Evolutionary conservation across 2,888 invertebrate genomes (phyloP), one percentile per base, ranked within the genome.

Genomic region (Chrysolina oricalcia): DNA sequence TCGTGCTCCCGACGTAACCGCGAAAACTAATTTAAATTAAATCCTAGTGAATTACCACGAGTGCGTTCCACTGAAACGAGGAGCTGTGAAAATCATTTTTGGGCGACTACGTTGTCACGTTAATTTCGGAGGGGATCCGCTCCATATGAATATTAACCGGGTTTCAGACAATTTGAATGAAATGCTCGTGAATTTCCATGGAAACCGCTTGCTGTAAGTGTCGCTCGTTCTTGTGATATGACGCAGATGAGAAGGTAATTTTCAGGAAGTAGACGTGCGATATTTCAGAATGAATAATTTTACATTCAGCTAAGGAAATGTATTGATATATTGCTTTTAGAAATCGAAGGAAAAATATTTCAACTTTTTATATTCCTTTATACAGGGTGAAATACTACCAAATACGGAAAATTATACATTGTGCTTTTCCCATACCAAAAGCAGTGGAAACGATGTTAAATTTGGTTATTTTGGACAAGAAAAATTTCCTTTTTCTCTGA

Each of bases 21-120:
- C 87, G 88, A 87, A 92, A 92, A 92, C 92, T 92, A 92, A 92
- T 92, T 92, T 92, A 92, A 92, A 92, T 92, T 92, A 92, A 92
- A 92, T 92, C 92, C 92, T 92, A 92, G 92, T 92, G 92, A 92
- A 92, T 92, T 92, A 92, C 92, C 92, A 87, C 86, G 85, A 80
- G 79, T 78, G 23, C 59, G 59, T 59, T 59, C n/a, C 59, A 59
- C 59, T 27, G 59, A 59, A 59, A 59, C n/a, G 59, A 15, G 27
- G 59, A 59, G 59, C 59, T 59, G 59, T 17, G 59, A 35, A 27
- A 35, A 59, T 59, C 6, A 59, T 59, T 59, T 59, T 59, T 35
- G n/a, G 23, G 3, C 10, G 59, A n/a, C 59, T 27, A 59, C 21
- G 53, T 53, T 53, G 53, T 53, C 53, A 53, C 21, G 21, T 19